Conservation (phyloP, 1,140 invertebrate genomes). For the Drosophila ficusphila region DNA sequence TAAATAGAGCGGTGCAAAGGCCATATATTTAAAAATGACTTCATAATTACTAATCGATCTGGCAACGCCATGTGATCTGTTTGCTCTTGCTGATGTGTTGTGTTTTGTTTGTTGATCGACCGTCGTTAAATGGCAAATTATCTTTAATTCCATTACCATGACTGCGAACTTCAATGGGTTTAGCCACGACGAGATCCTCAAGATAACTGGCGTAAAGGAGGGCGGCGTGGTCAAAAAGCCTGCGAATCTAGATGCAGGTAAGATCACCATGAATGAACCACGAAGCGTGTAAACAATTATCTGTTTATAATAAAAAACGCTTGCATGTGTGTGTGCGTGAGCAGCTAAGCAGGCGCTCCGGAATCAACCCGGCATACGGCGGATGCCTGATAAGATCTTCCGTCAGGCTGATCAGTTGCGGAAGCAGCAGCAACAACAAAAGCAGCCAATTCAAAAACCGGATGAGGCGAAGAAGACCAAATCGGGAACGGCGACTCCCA, state of each 20-base stretch:
- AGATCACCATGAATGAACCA: constrained; percentile 9
- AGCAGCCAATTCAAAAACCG: constrained; percentile 31
- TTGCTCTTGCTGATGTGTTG: constrained; percentile 66
- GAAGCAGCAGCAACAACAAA: constrained; percentile 52
- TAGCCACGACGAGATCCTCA: constrained; percentile 84
- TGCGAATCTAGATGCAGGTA: constrained; percentile 53
- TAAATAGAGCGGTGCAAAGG: no score
- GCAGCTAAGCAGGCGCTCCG: constrained; percentile 62
- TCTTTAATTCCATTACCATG: constrained; percentile 57
- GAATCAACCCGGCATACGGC: constrained; percentile 72
- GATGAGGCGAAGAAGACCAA: constrained; percentile 37
- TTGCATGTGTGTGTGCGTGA: constrained; percentile 36
- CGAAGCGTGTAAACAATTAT: constrained; percentile 57
- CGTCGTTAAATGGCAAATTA: constrained; percentile 60
- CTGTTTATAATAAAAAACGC: constrained; percentile 32
- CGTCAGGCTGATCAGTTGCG: constrained; percentile 66
- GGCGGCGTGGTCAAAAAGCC: constrained; percentile 2
- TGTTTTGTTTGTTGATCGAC: constrained; percentile 9
- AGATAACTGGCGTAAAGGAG: constrained; percentile 63
- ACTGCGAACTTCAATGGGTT: constrained; percentile 84
- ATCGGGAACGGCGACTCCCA: constrained; percentile 45
- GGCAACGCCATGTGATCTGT: constrained; percentile 30
- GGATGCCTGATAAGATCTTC: constrained; percentile 75
- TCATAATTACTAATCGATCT: not conserved
- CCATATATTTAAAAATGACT: not conserved